Conservation (phyloP, 2,797 vertebrate genomes). For the Phataginus tetradactyla region DNA sequence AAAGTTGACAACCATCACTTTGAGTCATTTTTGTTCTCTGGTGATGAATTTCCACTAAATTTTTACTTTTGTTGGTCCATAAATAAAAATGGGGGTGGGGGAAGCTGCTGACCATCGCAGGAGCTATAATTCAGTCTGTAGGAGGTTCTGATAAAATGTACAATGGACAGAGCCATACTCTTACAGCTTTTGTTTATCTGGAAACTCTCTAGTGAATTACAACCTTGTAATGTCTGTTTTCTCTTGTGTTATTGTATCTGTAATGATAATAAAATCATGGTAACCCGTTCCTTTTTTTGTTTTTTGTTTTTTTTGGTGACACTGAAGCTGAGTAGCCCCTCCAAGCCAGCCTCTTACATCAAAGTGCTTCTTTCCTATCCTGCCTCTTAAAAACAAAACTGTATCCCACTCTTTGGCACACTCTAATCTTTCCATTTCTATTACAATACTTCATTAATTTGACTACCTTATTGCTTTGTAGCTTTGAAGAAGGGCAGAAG, state of each 20-base stretch:
- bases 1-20: not conserved
- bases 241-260: slow-evolving; percentile 56
- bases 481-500: slow-evolving; percentile 64
- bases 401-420: slow-evolving; percentile 44
- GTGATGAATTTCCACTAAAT: slow-evolving; percentile 55
- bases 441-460: slow-evolving; percentile 73
- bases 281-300: slow-evolving; percentile 59
- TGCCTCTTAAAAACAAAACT: slow-evolving; percentile 73
- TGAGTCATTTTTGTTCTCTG: not conserved
- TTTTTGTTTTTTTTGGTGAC: slow-evolving; percentile 17
- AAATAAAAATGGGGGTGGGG: not conserved
- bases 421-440: slow-evolving; percentile 68
- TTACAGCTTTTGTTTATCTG: slow-evolving; percentile 20
- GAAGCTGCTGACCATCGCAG: not conserved
- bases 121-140: slow-evolving; percentile 39
- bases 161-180: not conserved
- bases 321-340: slow-evolving; percentile 63
- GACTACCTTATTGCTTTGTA: slow-evolving; percentile 67
- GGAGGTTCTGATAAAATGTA: slow-evolving; percentile 50
- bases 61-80: slow-evolving; percentile 35
- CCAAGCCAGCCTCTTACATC: slow-evolving; percentile 65
- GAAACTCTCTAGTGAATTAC: slow-evolving; percentile 62
- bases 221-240: slow-evolving; percentile 60
- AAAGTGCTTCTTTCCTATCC: slow-evolving; percentile 76
- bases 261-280: slow-evolving; percentile 62